Conservation (phyloP, 2,113 vertebrate genomes). For the Cranoglanis bouderius region DNA sequence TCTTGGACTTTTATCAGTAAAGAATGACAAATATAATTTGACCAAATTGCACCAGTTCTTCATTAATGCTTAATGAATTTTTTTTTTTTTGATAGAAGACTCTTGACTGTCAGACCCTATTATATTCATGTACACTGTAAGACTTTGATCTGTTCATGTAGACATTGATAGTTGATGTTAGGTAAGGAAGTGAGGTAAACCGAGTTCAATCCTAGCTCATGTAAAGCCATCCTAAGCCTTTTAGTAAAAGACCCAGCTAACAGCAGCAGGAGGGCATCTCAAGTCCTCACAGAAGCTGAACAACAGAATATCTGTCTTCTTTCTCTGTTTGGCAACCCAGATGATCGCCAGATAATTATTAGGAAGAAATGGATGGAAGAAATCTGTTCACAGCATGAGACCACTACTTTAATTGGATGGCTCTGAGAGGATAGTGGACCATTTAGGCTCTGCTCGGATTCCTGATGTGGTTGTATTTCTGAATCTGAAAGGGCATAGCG, state of each 20-base stretch:
- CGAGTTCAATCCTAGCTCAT: background rate
- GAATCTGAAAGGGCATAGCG: slow-evolving; percentile 19
- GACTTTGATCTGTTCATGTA: background rate
- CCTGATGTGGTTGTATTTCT: slow-evolving; percentile 29
- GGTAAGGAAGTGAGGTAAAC: background rate
- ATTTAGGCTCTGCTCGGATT: slow-evolving; percentile 17
- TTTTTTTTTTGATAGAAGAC: background rate
- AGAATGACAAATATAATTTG: background rate
- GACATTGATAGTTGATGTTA: background rate
- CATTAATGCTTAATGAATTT: background rate
- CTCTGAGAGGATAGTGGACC: slow-evolving; percentile 24
- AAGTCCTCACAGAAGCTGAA: slow-evolving; percentile 4
- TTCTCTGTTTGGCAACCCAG: slow-evolving; percentile 12
- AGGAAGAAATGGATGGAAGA: slow-evolving; percentile 17
- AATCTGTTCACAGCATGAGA: slow-evolving; percentile 12
- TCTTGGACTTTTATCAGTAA: background rate
- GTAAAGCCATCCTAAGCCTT: slow-evolving; percentile 24
- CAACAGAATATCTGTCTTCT: slow-evolving; percentile 16
- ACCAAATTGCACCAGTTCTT: background rate
- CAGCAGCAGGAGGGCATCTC: slow-evolving; percentile 24
- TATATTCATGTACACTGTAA: background rate
- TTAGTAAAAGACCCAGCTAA: slow-evolving; percentile 14
- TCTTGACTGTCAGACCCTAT: too few species aligned
- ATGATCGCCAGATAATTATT: slow-evolving; percentile 24
- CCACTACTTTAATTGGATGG: slow-evolving; percentile 27